Percentiles rank a stretch among this genome's conserved stretches.
phyloP scores from a whole-genome alignment of 2,888 invertebrate species.

The Phlogophora meticulosa region DNA sequence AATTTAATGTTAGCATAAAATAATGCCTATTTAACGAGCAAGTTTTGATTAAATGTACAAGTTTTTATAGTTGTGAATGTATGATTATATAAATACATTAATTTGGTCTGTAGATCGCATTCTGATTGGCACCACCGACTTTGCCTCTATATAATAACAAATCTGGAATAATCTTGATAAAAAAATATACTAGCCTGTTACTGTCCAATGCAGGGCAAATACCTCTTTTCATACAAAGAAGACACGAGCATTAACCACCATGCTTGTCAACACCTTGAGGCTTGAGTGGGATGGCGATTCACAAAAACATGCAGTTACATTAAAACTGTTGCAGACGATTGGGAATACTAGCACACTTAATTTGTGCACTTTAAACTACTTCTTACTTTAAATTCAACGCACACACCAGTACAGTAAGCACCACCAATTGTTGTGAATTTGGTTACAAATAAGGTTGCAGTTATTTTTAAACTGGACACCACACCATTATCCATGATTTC shows the following conservation, averaged over 20 bases:
- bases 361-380: neutral
- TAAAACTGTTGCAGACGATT: neutral
- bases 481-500: neutral
- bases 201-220: no score
- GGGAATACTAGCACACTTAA: neutral
- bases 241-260: no score
- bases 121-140: conserved; percentile 3
- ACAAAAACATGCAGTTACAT: neutral
- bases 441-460: neutral
- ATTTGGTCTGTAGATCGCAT: conserved; percentile 18
- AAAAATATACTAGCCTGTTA: no score
- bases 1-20: conserved; percentile 36
- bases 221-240: no score
- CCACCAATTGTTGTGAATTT: neutral
- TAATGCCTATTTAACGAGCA: conserved; percentile 17
- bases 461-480: no score
- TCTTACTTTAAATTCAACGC: neutral
- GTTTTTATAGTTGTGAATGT: conserved; percentile 6
- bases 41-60: conserved; percentile 37
- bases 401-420: conserved; percentile 16
- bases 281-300: no score
- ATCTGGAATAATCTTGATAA: neutral
- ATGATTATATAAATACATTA: conserved; percentile 3
- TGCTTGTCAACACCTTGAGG: no score
- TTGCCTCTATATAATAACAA: neutral